These are phyloP conservation scores for Enhydra lutris DNA, from an alignment of 2,113 vertebrate genomes.

Conservation along the genomic window DNA sequence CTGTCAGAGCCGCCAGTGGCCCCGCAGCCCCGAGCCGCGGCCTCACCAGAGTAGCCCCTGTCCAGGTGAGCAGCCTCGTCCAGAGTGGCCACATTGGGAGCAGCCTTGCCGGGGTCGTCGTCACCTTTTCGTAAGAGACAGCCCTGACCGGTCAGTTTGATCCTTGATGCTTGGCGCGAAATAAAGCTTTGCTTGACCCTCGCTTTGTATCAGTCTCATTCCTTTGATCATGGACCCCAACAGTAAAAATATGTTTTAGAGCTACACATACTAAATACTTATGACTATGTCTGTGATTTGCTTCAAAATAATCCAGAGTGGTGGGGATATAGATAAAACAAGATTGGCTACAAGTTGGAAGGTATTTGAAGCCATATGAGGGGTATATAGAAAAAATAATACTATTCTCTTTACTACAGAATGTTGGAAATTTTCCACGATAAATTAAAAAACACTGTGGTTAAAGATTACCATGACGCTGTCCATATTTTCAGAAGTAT, in stretches of 20 bases:
- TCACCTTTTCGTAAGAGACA: too few relatives aligned
- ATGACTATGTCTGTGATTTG: background rate
- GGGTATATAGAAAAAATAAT: background rate
- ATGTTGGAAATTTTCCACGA: background rate
- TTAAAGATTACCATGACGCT: background rate
- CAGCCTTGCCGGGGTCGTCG: too few relatives aligned
- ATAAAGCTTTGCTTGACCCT: too few relatives aligned
- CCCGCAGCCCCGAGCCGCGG: too few relatives aligned
- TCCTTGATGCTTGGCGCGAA: too few relatives aligned
- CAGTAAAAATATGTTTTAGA: background rate
- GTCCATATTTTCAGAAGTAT: background rate
- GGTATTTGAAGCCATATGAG: slow-evolving; percentile 16
- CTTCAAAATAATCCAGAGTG: slow-evolving; percentile 18
- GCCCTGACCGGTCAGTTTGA: too few relatives aligned
- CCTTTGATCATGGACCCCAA: too few relatives aligned
- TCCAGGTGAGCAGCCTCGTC: too few relatives aligned
- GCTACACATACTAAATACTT: background rate
- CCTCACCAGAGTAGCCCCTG: too few relatives aligned
- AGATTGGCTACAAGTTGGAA: background rate
- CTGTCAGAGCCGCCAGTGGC: too few relatives aligned
- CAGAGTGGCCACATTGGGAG: too few relatives aligned
- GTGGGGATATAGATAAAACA: background rate
- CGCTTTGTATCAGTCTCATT: too few relatives aligned
- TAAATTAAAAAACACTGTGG: background rate
- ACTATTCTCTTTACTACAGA: background rate